Base-by-base conservation (phyloP, 2,797 vertebrate species). In the Nyctibius grandis region DNA sequence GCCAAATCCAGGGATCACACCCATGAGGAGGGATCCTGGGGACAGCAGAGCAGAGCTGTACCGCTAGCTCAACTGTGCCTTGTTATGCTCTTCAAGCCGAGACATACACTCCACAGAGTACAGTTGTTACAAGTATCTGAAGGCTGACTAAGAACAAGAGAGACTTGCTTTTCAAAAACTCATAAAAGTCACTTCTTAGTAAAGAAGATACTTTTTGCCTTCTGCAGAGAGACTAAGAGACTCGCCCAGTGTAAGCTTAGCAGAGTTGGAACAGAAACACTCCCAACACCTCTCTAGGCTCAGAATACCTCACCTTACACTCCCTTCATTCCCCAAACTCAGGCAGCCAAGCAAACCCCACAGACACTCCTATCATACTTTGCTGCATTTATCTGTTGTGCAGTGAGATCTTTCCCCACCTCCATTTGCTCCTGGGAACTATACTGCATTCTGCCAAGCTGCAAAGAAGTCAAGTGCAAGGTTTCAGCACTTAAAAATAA, bases 401-500 rank as follows among this genome's bases (percentile, higher is more conserved):
- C 48, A 85, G 51, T 22, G 77, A 90, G 61, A 68, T 81, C 44
- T 64, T 28, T 69, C 11, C 57, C 63, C 69, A 91, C 69, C 42
- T 87, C 77, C 18, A 1, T 89, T 73, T 51, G 25, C 78, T 92
- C 67, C 42, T 38, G n/a, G 21, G 38, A 95, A 57, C 26, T 15
- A n/a, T 1, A 67, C 0, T 59, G 45, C 86, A 47, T 79, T 88
- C 88, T 84, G 45, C 48, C 65, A 85, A 89, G 53, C 48, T 83
- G 76, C 61, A 78, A 72, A 87, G 72, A 88, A 88, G 81, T 89
- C 54, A 85, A 89, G 34, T n/a, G 68, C 75, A 88, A 73, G 68
- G 45, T 81, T 94, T 88, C 65, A 81, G 59, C 45, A 69, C 64
- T 86, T 77, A 72, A 93, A 93, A 91, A 82, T 56, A 85, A 87